Evolutionary conservation across 1,140 invertebrate species (phyloP), one percentile per base, ranked within the genome.

Genomic region (Drosophila pallidifrons): DNA sequence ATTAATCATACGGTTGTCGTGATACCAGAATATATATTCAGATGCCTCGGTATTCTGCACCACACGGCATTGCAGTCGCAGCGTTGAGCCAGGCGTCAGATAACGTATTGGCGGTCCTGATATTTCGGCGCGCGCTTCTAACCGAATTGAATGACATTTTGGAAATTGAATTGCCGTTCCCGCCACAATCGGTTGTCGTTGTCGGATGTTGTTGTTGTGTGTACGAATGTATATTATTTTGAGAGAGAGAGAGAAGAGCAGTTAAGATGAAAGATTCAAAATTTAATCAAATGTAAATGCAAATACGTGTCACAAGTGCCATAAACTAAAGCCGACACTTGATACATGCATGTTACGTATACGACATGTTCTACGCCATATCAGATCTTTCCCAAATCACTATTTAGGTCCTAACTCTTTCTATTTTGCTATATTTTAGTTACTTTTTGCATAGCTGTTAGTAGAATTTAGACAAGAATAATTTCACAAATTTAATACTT

Each of bases 1-100:
- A 93, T 97, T 98, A 91, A 98, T 97, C 96, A 98, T 97, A 65
- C 96, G 94, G 81, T 96, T 96, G 91, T 97, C 96, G 93, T 98
- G 97, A 93, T 97, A 98, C 97, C 97, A 98, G 94, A 97, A 98
- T 41, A 98, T 95, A 89, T 96, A 98, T 8, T 96, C 95, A 1
- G 96, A 96, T 1, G 95, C 95, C 85, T 97, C 96, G 1, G 97
- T 97, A 52, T 96, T 97, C 75, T 97, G 95, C 78, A 95, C 94
- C 6, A 98, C 95, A 49, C 95, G 94, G 85, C 97, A 98, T 57
- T 96, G 95, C 32, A 98, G 93, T 60, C 96, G 94, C 72, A 98
- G 92, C 77, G 96, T 96, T 35, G 96, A 97, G 3, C 97, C 97
- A 46, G 96, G 96, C 81, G 97, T 96, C 64, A 98, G 95, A 91